Base-by-base conservation (phyloP, 1,140 invertebrate species). In the Sweltsa coloradensis region DNA sequence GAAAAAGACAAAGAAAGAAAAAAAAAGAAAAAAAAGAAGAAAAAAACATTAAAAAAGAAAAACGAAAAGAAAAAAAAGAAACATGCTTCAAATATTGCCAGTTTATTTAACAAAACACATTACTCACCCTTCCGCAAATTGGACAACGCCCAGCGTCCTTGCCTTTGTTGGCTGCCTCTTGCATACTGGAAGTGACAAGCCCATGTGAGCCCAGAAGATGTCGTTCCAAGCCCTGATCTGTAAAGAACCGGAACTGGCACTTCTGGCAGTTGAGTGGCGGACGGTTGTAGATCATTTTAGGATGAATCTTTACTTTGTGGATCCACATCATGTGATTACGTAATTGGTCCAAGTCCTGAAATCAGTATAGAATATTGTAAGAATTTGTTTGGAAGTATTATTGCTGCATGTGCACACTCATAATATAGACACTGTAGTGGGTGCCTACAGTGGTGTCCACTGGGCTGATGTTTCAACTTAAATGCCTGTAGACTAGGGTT, bases 281-380 rank as follows among this genome's bases (percentile, higher is more conserved):
- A 66, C 89, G 72, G 66, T 90, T 92, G 60, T 91, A 89, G 51
- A 93, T 90, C 89, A 93, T 93, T 68, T 93, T 93, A 50, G 89
- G 89, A 71, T 93, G 89, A 59, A 93, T 93, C 69, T 93, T 93
- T 42, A 93, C 88, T 76, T 93, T 92, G 61, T 93, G 90, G 60
- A 92, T 91, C 87, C 88, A 92, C 57, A 91, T 87, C 90, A 94
- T 94, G 60, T 94, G 90, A 65, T 90, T 92, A 51, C 89, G 70
- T 29, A 93, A 68, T 66, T 92, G 88, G 57, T 93, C 89, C 55
- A 93, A 71, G 67, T 93, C 89, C 74, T 78, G 50, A 6, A 61
- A 60, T 59, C 47, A 44, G n/a, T n/a, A n/a, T n/a, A n/a, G n/a
- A n/a, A n/a, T n/a, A n/a, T n/a, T n/a, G n/a, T n/a, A n/a, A n/a